Conservation (phyloP, 2,797 vertebrate genomes). For the Thalassophryne amazonica region DNA sequence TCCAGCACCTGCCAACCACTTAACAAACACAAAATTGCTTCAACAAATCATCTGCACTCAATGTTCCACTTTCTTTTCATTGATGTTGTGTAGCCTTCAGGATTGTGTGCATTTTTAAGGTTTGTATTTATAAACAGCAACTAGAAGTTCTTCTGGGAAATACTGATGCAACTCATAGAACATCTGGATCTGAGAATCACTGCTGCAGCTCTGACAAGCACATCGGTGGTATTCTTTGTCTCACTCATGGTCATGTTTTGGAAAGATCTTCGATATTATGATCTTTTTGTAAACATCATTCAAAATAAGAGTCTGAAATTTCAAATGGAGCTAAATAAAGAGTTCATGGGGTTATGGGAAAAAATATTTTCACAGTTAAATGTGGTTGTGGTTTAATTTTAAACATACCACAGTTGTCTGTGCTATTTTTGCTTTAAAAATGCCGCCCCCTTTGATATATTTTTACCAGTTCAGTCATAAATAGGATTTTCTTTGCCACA, state of each 20-base stretch:
- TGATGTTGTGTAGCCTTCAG: conserved; percentile 28
- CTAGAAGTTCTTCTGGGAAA: conserved; percentile 24
- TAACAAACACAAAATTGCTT: conserved; percentile 39
- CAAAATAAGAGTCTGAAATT: no score
- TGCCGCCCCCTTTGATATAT: no score
- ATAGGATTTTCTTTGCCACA: no score
- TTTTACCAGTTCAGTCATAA: no score
- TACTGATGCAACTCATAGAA: conserved; percentile 61
- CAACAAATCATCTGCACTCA: conserved; percentile 49
- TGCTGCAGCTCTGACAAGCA: conserved; percentile 32
- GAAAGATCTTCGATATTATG: neutral
- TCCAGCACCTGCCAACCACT: conserved; percentile 17
- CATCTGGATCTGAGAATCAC: conserved; percentile 28
- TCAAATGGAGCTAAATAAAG: no score
- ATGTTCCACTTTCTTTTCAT: conserved; percentile 30
- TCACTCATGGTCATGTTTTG: no score
- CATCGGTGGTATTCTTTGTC: conserved; percentile 8
- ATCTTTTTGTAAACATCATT: no score
- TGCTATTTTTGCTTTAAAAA: no score
- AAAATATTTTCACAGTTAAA: no score
- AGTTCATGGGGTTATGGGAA: no score
- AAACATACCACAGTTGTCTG: no score
- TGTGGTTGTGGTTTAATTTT: no score
- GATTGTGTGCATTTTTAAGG: conserved; percentile 26
- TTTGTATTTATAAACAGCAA: conserved; percentile 44